Conservation (phyloP, 2,888 invertebrate species). For the Pherbina coryleti region DNA sequence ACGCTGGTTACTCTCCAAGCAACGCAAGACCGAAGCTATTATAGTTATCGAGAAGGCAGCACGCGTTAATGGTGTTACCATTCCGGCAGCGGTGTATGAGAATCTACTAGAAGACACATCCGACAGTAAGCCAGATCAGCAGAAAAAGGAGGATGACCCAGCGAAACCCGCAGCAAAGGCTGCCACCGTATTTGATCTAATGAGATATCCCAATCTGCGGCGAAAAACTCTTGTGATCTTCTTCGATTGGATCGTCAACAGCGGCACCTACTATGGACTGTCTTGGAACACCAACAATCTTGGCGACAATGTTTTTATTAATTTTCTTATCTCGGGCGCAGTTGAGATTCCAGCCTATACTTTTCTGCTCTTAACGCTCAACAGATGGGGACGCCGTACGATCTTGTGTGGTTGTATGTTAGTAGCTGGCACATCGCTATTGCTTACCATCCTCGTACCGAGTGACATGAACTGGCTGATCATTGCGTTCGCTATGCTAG, state of each 20-base stretch:
- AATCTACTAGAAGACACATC: slow-evolving; percentile 71
- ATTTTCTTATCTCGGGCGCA: slow-evolving; percentile 80
- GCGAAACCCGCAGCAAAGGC: slow-evolving; percentile 52
- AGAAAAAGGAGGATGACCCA: slow-evolving; percentile 52
- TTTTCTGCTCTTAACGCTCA: slow-evolving; percentile 77
- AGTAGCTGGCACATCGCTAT: slow-evolving; percentile 74
- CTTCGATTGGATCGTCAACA: slow-evolving; percentile 84
- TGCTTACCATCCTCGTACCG: slow-evolving; percentile 75
- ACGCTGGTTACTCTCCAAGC: slow-evolving; percentile 78
- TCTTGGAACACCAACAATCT: slow-evolving; percentile 83
- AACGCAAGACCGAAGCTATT: slow-evolving; percentile 76
- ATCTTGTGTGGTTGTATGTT: slow-evolving; percentile 80
- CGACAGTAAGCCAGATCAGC: slow-evolving; percentile 59
- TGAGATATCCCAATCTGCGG: slow-evolving; percentile 76
- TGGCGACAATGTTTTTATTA: slow-evolving; percentile 80
- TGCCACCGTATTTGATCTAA: slow-evolving; percentile 74
- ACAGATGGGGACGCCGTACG: slow-evolving; percentile 78
- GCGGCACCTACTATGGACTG: slow-evolving; percentile 82
- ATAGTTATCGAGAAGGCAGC: slow-evolving; percentile 76
- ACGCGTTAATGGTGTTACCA: slow-evolving; percentile 74
- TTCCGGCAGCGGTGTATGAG: slow-evolving; percentile 73
- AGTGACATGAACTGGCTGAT: slow-evolving; percentile 72
- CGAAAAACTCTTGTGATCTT: slow-evolving; percentile 77
- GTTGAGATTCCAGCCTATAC: slow-evolving; percentile 82
- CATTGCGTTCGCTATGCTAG: slow-evolving; percentile 78